Evolutionary conservation across 2,113 vertebrate genomes (phyloP), one percentile per base, ranked within the genome.

Genomic region (Istiophorus platypterus): DNA sequence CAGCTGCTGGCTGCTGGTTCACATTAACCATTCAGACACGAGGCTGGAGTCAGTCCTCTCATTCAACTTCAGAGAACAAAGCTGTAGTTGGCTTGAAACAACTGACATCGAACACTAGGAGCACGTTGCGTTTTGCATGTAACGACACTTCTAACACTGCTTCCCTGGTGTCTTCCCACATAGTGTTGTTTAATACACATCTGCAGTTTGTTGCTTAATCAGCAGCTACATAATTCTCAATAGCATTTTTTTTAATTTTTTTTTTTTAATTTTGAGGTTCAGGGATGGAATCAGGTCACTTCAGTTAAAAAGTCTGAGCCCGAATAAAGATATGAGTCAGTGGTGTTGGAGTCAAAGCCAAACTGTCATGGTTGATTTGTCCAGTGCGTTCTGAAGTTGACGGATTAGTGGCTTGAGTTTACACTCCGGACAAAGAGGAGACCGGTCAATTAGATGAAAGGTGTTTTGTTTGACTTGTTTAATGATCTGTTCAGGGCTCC

Each of bases 381-480:
- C 18, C 17, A n/a, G 22, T 11, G 6, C 22, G 27, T 20, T 66
- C 15, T 56, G 20, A 72, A 17, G 45, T 61, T 27, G 1, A 20
- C 37, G 18, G 7, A 63, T 39, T 7, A 49, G 49, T 22, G 61
- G 54, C 20, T 57, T 0, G 13, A 26, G 41, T 29, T 17, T 2
- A 72, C 34, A 56, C 61, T 18, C 39, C 24, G 42, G 52, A 66
- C 22, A 54, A 52, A 42, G 61, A 49, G n/a, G n/a, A 45, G 64
- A 6, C 3, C 72, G 49, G 42, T 75, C 45, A 47, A n/a, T 82
- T 76, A 37, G 70, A 80, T 63, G 15, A 80, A 57, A 85, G 24
- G 42, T 84, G 61, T 64, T 84, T 80, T 47, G 56, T 69, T 54
- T 59, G 57, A 62, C 80, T 77, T 71, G 72, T 67, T 57, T 72